Percentiles rank a stretch among this genome's conserved stretches.
phyloP scores from a whole-genome alignment of 2,888 invertebrate genomes.

The Hirtodrosophila duncani region DNA sequence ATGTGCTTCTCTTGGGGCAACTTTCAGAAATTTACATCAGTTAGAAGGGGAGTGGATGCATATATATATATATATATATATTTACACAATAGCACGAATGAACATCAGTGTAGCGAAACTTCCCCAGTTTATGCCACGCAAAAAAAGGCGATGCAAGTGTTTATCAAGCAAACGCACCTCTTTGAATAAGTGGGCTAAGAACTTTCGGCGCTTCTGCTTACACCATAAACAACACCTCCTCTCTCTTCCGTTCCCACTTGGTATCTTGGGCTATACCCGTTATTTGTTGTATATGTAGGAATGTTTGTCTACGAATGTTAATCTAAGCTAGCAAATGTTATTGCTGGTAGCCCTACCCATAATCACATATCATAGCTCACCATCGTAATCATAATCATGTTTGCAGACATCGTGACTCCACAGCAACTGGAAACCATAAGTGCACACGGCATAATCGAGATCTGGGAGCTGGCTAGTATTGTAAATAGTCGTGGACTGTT shows the following conservation, averaged over 20 bases:
- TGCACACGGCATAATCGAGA: constrained; percentile 82
- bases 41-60: too few relatives aligned
- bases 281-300: constrained; percentile 5
- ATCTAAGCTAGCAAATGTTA: background rate
- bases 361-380: constrained; percentile 4
- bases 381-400: background rate
- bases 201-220: constrained; percentile 17
- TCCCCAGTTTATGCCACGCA: too few relatives aligned
- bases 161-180: too few relatives aligned
- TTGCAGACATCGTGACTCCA: constrained; percentile 66
- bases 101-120: too few relatives aligned
- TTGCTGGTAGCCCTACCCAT: background rate
- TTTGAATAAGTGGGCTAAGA: too few relatives aligned
- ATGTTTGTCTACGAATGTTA: too few relatives aligned
- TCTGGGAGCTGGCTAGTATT: constrained; percentile 86
- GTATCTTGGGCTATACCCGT: constrained; percentile 57
- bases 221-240: constrained; percentile 4
- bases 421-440: constrained; percentile 75
- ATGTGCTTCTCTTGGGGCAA: too few relatives aligned
- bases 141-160: too few relatives aligned
- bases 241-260: constrained; percentile 26
- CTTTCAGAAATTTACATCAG: too few relatives aligned
- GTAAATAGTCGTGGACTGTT: constrained; percentile 83
- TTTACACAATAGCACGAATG: too few relatives aligned
- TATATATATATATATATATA: too few relatives aligned